Evolutionary conservation across 2,888 invertebrate genomes (phyloP), one percentile per base, ranked within the genome.

Genomic region (Acleris laterana): DNA sequence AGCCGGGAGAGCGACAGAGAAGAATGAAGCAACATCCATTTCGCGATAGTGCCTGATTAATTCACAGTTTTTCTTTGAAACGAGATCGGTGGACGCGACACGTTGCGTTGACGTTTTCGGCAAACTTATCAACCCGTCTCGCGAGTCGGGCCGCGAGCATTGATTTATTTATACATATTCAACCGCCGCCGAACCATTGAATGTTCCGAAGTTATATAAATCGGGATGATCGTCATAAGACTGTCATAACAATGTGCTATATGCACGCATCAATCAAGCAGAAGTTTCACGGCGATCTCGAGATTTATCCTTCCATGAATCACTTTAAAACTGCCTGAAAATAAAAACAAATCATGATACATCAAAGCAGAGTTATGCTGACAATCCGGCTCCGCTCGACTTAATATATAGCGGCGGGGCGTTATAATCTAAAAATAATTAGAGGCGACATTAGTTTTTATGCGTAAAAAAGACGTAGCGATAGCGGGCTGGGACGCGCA

Each of bases 401-500:
- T 85, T 89, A 90, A 91, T 89, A 90, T 93, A 93, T 88, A 83
- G 88, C 90, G 87, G 85, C 91, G 90, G 89, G 89, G 85, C 88
- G 91, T 89, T 91, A 86, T 90, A 90, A 92, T 92, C 92, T 91
- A 93, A 91, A 93, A 93, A 93, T 93, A 93, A 93, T 93, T 92
- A 93, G 90, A 89, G 83, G 83, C 83, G 90, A 90, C 91, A 91
- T 91, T 91, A 89, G 92, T 93, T 92, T 92, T 93, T 91, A 90
- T 87, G 87, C 88, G 87, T 92, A 91, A 92, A 93, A 91, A 91
- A 91, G 87, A 88, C 83, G 83, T 82, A 82, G 82, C 77, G 82
- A 83, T 85, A 82, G 80, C 81, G 79, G 81, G 66, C 70, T 79
- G 83, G 80, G 82, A 79, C 82, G 76, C 69, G 88, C 81, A 91